Base-by-base conservation (phyloP, 2,888 invertebrate species). In the Meiosimyza platycephala region DNA sequence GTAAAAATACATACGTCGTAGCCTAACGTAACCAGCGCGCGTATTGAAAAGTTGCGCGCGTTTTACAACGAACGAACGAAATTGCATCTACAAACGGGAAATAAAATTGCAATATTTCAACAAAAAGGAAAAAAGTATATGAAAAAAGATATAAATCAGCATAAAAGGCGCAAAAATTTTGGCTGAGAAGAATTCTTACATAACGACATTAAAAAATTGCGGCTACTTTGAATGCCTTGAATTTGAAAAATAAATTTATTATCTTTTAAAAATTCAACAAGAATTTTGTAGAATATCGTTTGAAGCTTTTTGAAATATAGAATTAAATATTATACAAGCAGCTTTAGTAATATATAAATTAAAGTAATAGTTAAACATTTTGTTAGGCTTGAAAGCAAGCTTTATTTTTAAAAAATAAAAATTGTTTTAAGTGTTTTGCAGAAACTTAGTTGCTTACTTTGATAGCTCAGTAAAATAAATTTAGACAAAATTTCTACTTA, bases 51-150 rank as follows among this genome's bases (percentile, higher is more conserved):
- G 40, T 40, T 40, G 40, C 40, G 40, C 40, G 40, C 40, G 16
- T 59, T 68, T 59, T 68, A 59, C 59, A 59, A 48, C 59, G 72
- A 76, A 72, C 74, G 71, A 75, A 76, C 68, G 22, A 51, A 33
- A 47, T 15, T 22, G 40, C 40, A 40, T 6, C 54, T 16, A n/a
- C n/a, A 7, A 54, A 54, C 6, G 11, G 18, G n/a, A 54, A 75
- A 72, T 76, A 76, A 75, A 76, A 71, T 75, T 28, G 28, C 28
- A 28, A 28, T 28, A 28, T 28, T 28, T 28, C 75, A 63, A 76
- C 73, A 72, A 66, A 40, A 9, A 9, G 2, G 2, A 40, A 40
- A 40, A 7, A 7, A 40, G 6, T 7, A 40, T 40, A 9, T 40
- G 40, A 40, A 40, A 9, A 40, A 9, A 3, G 9, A 40, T 40